phyloP scores from a whole-genome alignment of 2,888 invertebrate species.

The Drosophila neutralis region DNA sequence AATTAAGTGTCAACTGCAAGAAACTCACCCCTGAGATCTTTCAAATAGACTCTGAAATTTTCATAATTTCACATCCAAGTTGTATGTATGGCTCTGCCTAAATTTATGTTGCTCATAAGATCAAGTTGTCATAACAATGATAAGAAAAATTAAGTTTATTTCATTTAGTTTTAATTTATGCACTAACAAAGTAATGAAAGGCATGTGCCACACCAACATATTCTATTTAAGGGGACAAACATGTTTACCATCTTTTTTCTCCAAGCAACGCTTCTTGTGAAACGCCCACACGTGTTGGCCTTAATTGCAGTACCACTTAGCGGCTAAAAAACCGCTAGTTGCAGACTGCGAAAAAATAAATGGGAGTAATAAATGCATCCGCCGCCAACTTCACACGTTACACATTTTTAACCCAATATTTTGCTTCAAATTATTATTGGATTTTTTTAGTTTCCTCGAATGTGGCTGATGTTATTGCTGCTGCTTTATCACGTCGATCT shows the following conservation, averaged over 20 bases:
- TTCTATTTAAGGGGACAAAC: neutral
- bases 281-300: conserved; percentile 3
- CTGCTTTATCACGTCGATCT: conserved; percentile 59
- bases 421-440: conserved; percentile 26
- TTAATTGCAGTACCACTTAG: conserved; percentile 21
- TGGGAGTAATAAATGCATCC: conserved; percentile 5
- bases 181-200: neutral
- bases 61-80: neutral
- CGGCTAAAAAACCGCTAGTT: conserved; percentile 11
- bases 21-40: conserved; percentile 5
- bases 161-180: neutral
- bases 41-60: neutral
- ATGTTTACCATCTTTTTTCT: neutral
- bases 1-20: neutral
- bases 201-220: neutral
- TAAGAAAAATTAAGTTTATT: neutral
- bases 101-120: neutral
- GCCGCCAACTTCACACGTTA: conserved; percentile 53
- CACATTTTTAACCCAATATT: conserved; percentile 61
- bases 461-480: conserved; percentile 12
- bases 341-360: conserved; percentile 11
- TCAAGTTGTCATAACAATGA: neutral
- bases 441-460: conserved; percentile 7
- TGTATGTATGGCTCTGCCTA: neutral
- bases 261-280: neutral